Base-by-base conservation (phyloP, 2,113 vertebrate species). In the Corythornis vintsioides region DNA sequence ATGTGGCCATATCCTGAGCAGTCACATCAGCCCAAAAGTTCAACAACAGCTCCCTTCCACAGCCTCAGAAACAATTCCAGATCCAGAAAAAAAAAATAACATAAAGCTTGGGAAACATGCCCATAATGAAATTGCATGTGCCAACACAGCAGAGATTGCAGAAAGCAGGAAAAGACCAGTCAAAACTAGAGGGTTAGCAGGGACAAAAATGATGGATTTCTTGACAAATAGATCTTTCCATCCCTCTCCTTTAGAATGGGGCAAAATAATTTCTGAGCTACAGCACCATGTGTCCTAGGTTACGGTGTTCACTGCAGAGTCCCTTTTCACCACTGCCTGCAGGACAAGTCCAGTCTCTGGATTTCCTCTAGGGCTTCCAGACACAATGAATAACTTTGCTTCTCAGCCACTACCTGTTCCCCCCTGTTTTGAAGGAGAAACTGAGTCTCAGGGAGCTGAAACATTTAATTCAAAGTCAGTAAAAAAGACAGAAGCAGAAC, bases 401-500 rank as follows among this genome's bases (percentile, higher is more conserved):
- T 71, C 35, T 16, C 1, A 2, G 25, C 10, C 19, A 47, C n/a
- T 63, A 52, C 24, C 17, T 70, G 10, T 11, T 72, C 1, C 5
- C 9, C 7, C 3, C 17, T 38, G 2, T 11, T 89, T 80, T 42
- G 29, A 7, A 83, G 31, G 63, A 89, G 89, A 87, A 95, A 89
- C 71, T 89, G 77, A 92, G 86, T 82, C 64, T 70, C 28, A 13
- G 47, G 43, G 24, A 70, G 31, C 28, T 35, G 47, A 73, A 90
- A n/a, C 12, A 73, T 16, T 47, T 77, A 75, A 85, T 35, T 13
- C 67, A 91, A 93, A 78, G 84, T 95, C 84, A 87, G 60, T 19
- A 45, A 74, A 92, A 91, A 77, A 92, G 81, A 59, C 31, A 92
- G 66, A 90, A 63, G 35, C 33, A 89, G 67, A 81, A 83, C 31